Conservation (phyloP, 2,888 invertebrate species). For the Cryptus armator region DNA sequence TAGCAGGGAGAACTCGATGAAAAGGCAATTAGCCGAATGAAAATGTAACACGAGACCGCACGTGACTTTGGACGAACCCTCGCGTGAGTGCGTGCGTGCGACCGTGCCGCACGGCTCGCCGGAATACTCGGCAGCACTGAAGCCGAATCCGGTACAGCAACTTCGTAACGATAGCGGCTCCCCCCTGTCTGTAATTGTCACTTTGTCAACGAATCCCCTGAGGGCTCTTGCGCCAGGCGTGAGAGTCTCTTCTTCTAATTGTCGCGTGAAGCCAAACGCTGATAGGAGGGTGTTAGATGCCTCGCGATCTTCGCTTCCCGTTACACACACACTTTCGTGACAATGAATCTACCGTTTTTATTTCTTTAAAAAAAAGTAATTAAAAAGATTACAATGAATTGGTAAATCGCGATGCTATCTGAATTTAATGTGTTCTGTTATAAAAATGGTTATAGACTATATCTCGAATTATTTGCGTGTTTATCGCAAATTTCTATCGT, state of each 20-base stretch:
- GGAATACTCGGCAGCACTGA: conserved; percentile 52
- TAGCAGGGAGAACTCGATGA: conserved; percentile 74
- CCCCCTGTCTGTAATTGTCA: conserved; percentile 82
- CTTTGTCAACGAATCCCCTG: conserved; percentile 82
- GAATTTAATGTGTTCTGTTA: too few relatives aligned
- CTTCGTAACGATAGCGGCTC: conserved; percentile 55
- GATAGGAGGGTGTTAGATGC: not conserved
- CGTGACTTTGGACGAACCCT: conserved; percentile 80
- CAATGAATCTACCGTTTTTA: too few relatives aligned
- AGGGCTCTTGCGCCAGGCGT: conserved; percentile 71
- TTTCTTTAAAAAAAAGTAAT: too few relatives aligned
- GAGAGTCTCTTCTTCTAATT: conserved; percentile 79
- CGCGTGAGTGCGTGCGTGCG: conserved; percentile 60
- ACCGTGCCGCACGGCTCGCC: conserved; percentile 41
- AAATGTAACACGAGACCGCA: conserved; percentile 85
- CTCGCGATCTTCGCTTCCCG: conserved; percentile 33
- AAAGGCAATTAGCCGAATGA: conserved; percentile 85
- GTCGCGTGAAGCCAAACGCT: conserved; percentile 71
- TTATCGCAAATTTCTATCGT: too few relatives aligned
- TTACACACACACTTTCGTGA: not conserved
- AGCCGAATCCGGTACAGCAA: conserved; percentile 26
- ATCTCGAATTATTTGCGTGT: too few relatives aligned
- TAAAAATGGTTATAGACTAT: too few relatives aligned
- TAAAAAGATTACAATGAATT: too few relatives aligned
- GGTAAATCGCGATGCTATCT: too few relatives aligned